Base-by-base conservation (phyloP, 2,113 vertebrate genomes). In the Dissostichus mawsoni region DNA sequence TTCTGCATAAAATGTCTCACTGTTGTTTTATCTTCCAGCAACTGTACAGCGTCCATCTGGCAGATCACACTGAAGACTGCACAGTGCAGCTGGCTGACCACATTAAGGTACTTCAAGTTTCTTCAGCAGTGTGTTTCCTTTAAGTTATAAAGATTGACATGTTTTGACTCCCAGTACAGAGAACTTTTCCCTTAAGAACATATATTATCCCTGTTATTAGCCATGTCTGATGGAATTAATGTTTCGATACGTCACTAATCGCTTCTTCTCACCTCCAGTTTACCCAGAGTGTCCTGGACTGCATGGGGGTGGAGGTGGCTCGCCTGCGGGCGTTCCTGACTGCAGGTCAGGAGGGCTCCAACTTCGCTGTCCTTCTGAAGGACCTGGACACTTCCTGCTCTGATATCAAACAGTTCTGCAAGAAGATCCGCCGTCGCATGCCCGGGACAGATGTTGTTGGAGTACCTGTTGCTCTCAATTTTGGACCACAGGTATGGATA, bases 351-450 rank as follows among this genome's bases (percentile, higher is more conserved):
- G 97, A 99, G 76, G 95, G 94, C 0, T 95, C 96, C 0, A 94
- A 93, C 44, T 86, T 98, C 0, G 86, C 94, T 29, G 94, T 98
- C 44, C 94, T 99, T 14, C 96, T 99, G 9, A 97, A 97, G 91
- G 98, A 99, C 90, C 93, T 99, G 91, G 97, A 98, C 92, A 99
- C 98, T 0, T 98, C 98, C 0, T 98, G 97, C 89, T 98, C 97
- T 0, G 98, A 99, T 76, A 95, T 97, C 80, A 95, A 94, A 45
- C 98, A 99, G 93, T 99, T 99, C 95, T 99, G 98, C 86, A 99
- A 99, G 94, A 99, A 99, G 94, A 98, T 99, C 87, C 92, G 98
- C 8, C 97, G 98, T 53, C 96, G 98, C 58, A 99, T 99, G 98
- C 98, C 98, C 0, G 98, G 98, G 51, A 98, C 97, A 0, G 97